A percentile compares a stretch with the other conserved stretches of the same genome.
Evolutionary conservation across 2,888 invertebrate species (phyloP).

Genomic region (Dioctria linearis): DNA sequence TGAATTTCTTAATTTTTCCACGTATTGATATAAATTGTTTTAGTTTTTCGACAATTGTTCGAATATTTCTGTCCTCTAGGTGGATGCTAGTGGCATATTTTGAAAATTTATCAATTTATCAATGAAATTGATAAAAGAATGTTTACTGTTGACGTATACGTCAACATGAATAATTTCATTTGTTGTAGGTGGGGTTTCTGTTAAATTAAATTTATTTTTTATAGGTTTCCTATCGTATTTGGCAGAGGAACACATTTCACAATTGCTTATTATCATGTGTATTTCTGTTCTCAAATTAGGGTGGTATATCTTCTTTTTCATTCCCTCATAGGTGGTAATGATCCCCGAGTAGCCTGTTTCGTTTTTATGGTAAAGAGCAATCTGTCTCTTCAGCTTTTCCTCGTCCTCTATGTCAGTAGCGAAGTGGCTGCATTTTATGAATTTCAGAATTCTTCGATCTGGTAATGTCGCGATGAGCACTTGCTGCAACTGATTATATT

Average conservation of each 20-base stretch:
- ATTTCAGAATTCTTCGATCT: not conserved
- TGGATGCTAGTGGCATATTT: not conserved
- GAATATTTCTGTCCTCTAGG: not conserved
- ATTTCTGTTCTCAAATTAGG: constrained; percentile 57
- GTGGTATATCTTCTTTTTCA: constrained; percentile 57
- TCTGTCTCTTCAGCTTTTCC: constrained; percentile 55
- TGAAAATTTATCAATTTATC: constrained; percentile 2
- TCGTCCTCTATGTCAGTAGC: constrained; percentile 44
- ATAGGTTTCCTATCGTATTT: constrained; percentile 50
- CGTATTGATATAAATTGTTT: not conserved
- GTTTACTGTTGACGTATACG: constrained; percentile 1
- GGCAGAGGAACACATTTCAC: constrained; percentile 51
- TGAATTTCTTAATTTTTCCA: not conserved
- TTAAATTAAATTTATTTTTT: constrained; percentile 2
- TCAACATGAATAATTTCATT: not conserved
- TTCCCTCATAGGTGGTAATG: constrained; percentile 55
- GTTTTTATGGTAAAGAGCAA: constrained; percentile 56
- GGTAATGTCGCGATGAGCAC: too few species aligned
- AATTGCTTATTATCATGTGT: constrained; percentile 57
- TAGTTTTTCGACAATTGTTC: not conserved
- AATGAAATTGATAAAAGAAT: not conserved
- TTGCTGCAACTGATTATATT: not conserved
- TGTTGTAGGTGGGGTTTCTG: not conserved
- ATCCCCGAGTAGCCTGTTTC: constrained; percentile 56
- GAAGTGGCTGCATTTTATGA: constrained; percentile 54